phyloP scores from a whole-genome alignment of 2,888 invertebrate genomes.

The Ormyrus pomaceus region DNA sequence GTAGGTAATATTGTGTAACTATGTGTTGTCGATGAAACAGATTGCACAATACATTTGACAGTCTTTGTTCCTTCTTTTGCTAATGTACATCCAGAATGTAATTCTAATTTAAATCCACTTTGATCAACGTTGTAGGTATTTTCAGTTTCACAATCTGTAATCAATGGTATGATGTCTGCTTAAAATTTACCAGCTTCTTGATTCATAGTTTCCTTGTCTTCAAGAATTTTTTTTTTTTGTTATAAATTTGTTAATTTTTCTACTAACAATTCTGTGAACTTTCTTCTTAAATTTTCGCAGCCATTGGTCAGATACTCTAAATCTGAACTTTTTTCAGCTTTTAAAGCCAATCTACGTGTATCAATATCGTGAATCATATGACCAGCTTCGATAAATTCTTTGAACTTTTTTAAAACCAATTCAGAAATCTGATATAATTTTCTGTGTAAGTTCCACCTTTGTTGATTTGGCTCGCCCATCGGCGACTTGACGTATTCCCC shows the following conservation, averaged over 20 bases:
- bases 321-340: background rate
- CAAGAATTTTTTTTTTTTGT: conserved; percentile 15
- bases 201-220: conserved; percentile 6
- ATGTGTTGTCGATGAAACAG: conserved; percentile 49
- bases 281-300: conserved; percentile 33
- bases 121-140: too few species aligned
- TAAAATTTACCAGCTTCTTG: background rate
- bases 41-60: conserved; percentile 53
- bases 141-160: too few species aligned
- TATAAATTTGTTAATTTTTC: conserved; percentile 40
- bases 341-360: conserved; percentile 8
- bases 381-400: conserved; percentile 15
- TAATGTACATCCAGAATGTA: conserved; percentile 13
- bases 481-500: too few species aligned
- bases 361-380: conserved; percentile 27
- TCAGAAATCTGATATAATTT: conserved; percentile 19
- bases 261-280: conserved; percentile 23
- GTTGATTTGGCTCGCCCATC: conserved; percentile 25
- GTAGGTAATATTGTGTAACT: conserved; percentile 50
- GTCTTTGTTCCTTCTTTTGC: conserved; percentile 46
- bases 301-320: conserved; percentile 16
- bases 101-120: conserved; percentile 18
- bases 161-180: background rate
- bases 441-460: conserved; percentile 34
- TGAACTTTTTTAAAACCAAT: conserved; percentile 30